Base-by-base conservation (phyloP, 1,140 invertebrate genomes). In the Dolichoris vasculosae region DNA sequence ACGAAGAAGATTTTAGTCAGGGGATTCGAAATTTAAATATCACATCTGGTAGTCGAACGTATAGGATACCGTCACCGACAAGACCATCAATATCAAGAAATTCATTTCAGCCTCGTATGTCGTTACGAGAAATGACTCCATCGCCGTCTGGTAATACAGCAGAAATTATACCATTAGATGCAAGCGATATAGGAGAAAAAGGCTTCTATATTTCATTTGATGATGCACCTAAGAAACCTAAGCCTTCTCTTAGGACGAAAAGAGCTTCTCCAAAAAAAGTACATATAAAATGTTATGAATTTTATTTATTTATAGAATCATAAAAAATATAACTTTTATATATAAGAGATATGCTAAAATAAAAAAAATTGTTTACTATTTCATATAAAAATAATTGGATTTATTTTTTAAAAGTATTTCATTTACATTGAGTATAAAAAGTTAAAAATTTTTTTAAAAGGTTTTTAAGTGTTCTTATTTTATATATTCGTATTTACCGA, bases 191-290 rank as follows among this genome's bases (percentile, higher is more conserved):
- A 40, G 90, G 88, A 35, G 96, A 97, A 91, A 97, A 97, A 93
- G 97, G 97, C n/a, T 99, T 99, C 93, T 98, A 98, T 91, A 98
- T 99, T 90, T 97, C 97, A 38, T 98, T 99, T 91, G 97, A 98
- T 90, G 96, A 97, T 69, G 95, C 95, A 84, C 97, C 97, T 7
- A 98, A 97, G 91, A 95, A 97, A 89, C 96, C 97, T 1, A 98
- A 98, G 93, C 97, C 98, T 0, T 97, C 97, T 46, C 92, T 98
- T 26, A 94, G 97, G 86, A 94, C 95, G 35, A 97, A 97, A 92
- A 95, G 95, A 82, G 93, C 93, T n/a, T 97, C 96, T 40, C 96
- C 96, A 0, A 96, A 96, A 88, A 97, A 97, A 92, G 96, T 97
- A 89, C 43, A n/a, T 26, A 7, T 1, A 17, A 43, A 59, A 26